Conservation (phyloP, 2,113 vertebrate genomes). For the Catagonus wagneri region DNA sequence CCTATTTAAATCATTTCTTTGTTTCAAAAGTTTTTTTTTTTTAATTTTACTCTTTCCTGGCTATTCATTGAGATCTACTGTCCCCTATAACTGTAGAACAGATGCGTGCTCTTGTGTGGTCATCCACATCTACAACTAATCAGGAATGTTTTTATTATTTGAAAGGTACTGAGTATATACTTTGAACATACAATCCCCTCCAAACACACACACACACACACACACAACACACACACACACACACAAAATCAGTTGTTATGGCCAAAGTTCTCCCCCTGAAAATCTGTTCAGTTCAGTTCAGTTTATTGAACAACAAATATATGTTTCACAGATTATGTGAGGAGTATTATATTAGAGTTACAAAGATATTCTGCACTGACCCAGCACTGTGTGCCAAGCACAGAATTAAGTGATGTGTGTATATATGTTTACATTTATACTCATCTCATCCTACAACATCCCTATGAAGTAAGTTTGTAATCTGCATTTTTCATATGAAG, state of each 20-base stretch:
- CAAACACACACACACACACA: neutral
- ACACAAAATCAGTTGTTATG: neutral
- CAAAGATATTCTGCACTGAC: conserved; percentile 12
- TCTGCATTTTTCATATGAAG: neutral
- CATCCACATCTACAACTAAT: neutral
- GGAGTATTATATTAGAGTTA: neutral
- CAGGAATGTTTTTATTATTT: neutral
- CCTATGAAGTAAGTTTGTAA: neutral
- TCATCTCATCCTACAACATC: neutral
- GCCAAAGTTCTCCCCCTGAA: neutral
- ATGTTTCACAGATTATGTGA: neutral
- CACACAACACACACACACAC: neutral
- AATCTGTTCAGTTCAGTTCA: neutral
- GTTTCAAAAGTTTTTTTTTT: neutral
- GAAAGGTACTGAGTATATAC: neutral
- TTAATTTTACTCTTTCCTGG: neutral
- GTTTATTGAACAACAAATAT: neutral
- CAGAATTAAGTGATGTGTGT: neutral
- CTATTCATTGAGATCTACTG: neutral
- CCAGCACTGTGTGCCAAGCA: neutral
- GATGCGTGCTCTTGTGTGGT: neutral
- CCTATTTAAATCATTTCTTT: neutral
- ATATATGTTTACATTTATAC: neutral
- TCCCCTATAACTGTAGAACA: neutral
- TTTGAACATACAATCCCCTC: neutral